These are phyloP conservation scores for Diuraphis noxia DNA, from an alignment of 1,140 invertebrate species.

Conservation along the genomic window DNA sequence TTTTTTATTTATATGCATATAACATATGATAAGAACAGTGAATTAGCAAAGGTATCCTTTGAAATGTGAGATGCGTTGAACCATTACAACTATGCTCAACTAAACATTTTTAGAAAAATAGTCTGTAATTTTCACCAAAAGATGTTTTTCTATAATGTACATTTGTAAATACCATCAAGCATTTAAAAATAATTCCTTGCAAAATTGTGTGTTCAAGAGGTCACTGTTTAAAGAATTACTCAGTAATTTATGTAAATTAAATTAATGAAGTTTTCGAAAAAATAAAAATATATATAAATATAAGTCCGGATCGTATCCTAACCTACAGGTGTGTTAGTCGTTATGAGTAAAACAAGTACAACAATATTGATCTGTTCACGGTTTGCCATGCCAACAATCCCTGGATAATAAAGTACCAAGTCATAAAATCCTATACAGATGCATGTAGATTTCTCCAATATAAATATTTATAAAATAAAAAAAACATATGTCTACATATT, in stretches of 20 bases:
- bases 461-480: neutral
- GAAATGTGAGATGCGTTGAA: neutral
- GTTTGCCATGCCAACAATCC: neutral
- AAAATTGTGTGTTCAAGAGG: neutral
- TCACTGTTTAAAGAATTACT: neutral
- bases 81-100: neutral
- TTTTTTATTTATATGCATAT: neutral
- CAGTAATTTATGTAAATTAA: neutral
- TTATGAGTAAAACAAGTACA: neutral
- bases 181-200: neutral
- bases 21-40: neutral
- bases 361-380: slow-evolving; percentile 13
- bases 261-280: neutral
- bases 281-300: neutral
- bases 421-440: neutral
- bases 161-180: neutral
- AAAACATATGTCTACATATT: neutral
- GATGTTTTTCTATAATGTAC: neutral
- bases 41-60: neutral
- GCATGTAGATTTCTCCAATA: neutral
- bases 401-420: neutral
- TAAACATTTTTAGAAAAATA: neutral
- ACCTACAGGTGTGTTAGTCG: neutral
- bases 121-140: neutral
- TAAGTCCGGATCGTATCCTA: neutral